These are phyloP conservation scores for Adelges cooleyi DNA, from an alignment of 1,140 invertebrate species.

Conservation along the genomic window DNA sequence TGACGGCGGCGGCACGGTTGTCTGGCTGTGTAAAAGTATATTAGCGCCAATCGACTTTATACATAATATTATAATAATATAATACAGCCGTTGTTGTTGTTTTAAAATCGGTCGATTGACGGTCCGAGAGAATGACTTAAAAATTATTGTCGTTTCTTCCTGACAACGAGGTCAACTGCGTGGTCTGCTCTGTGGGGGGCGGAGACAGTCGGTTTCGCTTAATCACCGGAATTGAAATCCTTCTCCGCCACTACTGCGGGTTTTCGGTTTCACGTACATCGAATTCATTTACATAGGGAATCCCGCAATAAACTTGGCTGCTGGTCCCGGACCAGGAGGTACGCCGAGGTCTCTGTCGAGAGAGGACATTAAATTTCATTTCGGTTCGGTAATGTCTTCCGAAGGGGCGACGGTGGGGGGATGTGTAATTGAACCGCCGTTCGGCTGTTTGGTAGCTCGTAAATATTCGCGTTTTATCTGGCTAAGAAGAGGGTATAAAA, in stretches of 20 bases:
- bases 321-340: not conserved
- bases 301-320: not conserved
- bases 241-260: not conserved
- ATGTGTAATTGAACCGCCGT: constrained; percentile 9
- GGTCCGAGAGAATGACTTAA: too few species aligned
- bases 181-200: too few species aligned
- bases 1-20: too few species aligned
- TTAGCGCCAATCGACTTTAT: too few species aligned
- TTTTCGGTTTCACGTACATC: not conserved
- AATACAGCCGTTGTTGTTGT: too few species aligned
- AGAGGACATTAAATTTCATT: constrained; percentile 22
- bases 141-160: too few species aligned
- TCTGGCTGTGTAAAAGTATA: too few species aligned
- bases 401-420: not conserved
- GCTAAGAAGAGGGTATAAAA: not conserved
- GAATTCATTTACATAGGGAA: constrained; percentile 15
- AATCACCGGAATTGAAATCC: not conserved
- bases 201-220: too few species aligned
- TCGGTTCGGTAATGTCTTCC: constrained; percentile 7
- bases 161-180: too few species aligned
- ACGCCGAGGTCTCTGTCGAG: not conserved
- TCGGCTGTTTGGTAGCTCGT: not conserved
- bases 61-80: too few species aligned
- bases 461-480: constrained; percentile 25
- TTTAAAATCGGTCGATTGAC: too few species aligned